Base-by-base conservation (phyloP, 2,888 invertebrate species). In the Congeria kusceri region DNA sequence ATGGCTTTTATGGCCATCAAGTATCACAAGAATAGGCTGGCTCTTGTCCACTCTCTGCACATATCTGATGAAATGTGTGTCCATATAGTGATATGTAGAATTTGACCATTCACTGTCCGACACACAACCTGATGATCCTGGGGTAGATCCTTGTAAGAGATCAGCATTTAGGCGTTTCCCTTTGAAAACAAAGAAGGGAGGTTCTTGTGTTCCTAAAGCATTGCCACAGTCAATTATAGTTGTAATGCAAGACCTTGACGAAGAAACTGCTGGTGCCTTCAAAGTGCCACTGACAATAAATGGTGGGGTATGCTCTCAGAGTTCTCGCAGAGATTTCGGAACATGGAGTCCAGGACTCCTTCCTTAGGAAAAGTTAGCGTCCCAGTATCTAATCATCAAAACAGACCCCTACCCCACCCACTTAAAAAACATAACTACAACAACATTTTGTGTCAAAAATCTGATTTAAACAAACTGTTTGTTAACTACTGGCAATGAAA, bases 1-100 rank as follows among this genome's bases (percentile, higher is more conserved):
- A 29, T 71, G 64, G 15, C 25, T 44, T 64, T 63, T 71, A 23
- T 71, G 71, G 7, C 71, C 64, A 64, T 71, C 71, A 49, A 61
- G 64, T n/a, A 71, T 27, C 3, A 57, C 20, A 13, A 71, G 28
- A 5, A 72, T 23, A 57, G 57, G 58, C 32, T 71, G 63, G n/a
- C 57, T 1, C 11, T 39, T 13, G 29, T 63, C 58, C 20, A 23
- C 20, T 49, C 65, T 46, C 20, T 65, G 65, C 11, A 53, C 39
- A 56, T 64, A 71, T 18, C 20, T 63, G 27, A 64, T 28, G 64
- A 64, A 71, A 29, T 39, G 71, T 11, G 23, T 68, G 3, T 62
- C 13, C 25, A 75, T 32, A 27, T 11, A 46, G 20, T 13, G 20
- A 11, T 29, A 20, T 27, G 20, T 18, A 23, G 58, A 58, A 25